phyloP scores from a whole-genome alignment of 1,140 invertebrate genomes.

The Pristionchus pacificus region DNA sequence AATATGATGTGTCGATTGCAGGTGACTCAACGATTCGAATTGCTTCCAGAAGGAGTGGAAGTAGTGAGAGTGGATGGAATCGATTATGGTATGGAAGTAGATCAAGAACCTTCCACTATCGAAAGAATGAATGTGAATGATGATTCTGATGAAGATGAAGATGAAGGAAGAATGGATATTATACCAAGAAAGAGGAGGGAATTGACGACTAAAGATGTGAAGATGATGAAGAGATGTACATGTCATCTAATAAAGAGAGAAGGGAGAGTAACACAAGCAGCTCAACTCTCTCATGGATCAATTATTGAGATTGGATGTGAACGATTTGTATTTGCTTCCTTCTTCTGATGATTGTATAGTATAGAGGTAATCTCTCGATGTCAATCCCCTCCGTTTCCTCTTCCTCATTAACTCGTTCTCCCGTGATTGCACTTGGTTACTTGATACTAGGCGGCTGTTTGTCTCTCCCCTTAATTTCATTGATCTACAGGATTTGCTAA shows the following conservation, averaged over 20 bases:
- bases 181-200: not conserved
- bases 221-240: slow-evolving; percentile 8
- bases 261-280: slow-evolving; percentile 7
- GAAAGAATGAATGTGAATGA: slow-evolving; percentile 5
- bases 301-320: slow-evolving; percentile 25
- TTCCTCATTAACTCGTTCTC: not conserved
- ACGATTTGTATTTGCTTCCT: slow-evolving; percentile 27
- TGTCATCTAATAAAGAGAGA: too few species aligned
- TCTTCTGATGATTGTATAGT: slow-evolving; percentile 22
- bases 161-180: too few species aligned
- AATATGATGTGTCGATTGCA: slow-evolving; percentile 2
- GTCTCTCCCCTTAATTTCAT: not conserved
- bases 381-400: not conserved
- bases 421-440: too few species aligned
- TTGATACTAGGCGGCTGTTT: too few species aligned
- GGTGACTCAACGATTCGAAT: slow-evolving; percentile 22
- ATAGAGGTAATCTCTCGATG: slow-evolving; percentile 3
- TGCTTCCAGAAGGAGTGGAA: not conserved
- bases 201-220: slow-evolving; percentile 1
- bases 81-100: not conserved
- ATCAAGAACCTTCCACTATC: slow-evolving; percentile 6
- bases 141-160: not conserved
- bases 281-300: slow-evolving; percentile 26
- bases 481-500: not conserved
- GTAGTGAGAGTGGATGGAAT: slow-evolving; percentile 10